Evolutionary conservation across 1,140 invertebrate genomes (phyloP).

Genomic region (Ladona fulva): DNA sequence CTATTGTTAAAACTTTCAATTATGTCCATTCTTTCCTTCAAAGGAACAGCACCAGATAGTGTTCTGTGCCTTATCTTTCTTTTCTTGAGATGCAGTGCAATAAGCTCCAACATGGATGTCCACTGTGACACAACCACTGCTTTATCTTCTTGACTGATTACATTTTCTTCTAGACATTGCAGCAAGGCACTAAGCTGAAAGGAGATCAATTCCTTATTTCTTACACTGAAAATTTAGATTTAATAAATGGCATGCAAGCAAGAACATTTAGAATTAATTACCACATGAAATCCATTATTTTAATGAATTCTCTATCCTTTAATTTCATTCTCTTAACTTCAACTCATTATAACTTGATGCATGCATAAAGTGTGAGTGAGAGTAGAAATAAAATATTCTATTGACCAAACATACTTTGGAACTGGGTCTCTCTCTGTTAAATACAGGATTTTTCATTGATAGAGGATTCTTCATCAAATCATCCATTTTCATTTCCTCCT

Average conservation of each 20-base stretch:
- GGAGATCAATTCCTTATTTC: background rate
- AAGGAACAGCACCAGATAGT: conserved; percentile 58
- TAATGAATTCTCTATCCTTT: too few relatives aligned
- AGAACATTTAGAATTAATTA: too few relatives aligned
- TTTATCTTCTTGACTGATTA: conserved; percentile 53
- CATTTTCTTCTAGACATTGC: conserved; percentile 43
- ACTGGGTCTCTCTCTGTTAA: conserved; percentile 45
- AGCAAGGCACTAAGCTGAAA: conserved; percentile 46
- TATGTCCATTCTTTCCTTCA: conserved; percentile 46
- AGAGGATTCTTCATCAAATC: conserved; percentile 37
- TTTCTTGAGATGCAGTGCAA: conserved; percentile 49
- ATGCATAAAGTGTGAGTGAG: too few relatives aligned
- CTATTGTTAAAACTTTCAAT: conserved; percentile 62
- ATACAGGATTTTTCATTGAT: conserved; percentile 58
- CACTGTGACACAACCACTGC: conserved; percentile 83
- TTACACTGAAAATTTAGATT: too few relatives aligned
- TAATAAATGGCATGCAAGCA: too few relatives aligned
- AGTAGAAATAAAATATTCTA: too few relatives aligned
- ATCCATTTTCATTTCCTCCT: background rate
- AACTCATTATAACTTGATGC: too few relatives aligned
- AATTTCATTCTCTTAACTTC: too few relatives aligned
- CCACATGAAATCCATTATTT: too few relatives aligned
- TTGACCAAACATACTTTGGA: conserved; percentile 43
- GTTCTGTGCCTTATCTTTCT: conserved; percentile 43
- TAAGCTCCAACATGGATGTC: conserved; percentile 62